Conservation (phyloP, 2,888 invertebrate genomes). For the Hirtodrosophila duncani region DNA sequence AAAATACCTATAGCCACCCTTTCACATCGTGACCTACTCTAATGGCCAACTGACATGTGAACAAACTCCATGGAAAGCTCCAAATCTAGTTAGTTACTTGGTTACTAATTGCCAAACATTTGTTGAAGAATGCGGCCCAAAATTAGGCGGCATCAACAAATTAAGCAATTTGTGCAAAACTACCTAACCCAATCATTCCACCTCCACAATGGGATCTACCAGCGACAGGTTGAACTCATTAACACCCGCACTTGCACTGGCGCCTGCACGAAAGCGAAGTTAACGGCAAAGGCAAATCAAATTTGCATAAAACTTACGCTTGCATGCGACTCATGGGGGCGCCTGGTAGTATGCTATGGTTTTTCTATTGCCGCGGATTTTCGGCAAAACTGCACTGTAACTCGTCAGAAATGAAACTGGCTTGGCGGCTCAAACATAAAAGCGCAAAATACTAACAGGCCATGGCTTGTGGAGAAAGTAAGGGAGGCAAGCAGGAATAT, state of each 20-base stretch:
- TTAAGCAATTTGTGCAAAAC: slow-evolving; percentile 56
- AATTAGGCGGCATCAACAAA: slow-evolving; percentile 44
- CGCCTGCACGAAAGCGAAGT: slow-evolving; percentile 34
- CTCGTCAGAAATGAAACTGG: slow-evolving; percentile 63
- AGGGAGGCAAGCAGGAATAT: too few relatives aligned
- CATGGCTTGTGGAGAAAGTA: too few relatives aligned
- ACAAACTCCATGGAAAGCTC: neutral
- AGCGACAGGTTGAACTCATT: slow-evolving; percentile 39
- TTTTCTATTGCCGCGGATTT: slow-evolving; percentile 15
- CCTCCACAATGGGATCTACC: slow-evolving; percentile 1
- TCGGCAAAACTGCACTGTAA: slow-evolving; percentile 60
- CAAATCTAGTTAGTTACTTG: slow-evolving; percentile 38
- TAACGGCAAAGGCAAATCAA: slow-evolving; percentile 10
- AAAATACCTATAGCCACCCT: too few relatives aligned
- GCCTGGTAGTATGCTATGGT: slow-evolving; percentile 55
- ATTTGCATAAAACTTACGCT: slow-evolving; percentile 67
- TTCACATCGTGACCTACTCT: too few relatives aligned
- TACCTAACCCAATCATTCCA: slow-evolving; percentile 37
- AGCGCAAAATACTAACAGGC: slow-evolving; percentile 54
- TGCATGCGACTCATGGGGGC: slow-evolving; percentile 71
- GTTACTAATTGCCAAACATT: slow-evolving; percentile 52
- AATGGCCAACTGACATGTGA: too few relatives aligned
- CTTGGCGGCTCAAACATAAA: slow-evolving; percentile 47
- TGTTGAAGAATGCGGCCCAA: slow-evolving; percentile 4
- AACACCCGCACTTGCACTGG: too few relatives aligned